phyloP scores from a whole-genome alignment of 2,797 vertebrate genomes.

The Gouania willdenowi region DNA sequence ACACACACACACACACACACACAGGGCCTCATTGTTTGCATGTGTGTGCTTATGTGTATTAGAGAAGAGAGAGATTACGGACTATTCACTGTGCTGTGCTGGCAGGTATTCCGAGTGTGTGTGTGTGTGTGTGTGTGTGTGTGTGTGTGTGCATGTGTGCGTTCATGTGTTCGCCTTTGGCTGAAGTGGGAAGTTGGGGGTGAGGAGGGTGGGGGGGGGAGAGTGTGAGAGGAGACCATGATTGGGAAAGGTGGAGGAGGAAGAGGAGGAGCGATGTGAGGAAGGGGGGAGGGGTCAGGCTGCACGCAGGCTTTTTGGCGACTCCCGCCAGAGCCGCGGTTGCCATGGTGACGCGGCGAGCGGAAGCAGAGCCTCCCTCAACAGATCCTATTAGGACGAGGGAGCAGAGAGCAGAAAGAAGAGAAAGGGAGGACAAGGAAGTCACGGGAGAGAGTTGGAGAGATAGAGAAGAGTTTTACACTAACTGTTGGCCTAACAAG shows the following conservation, averaged over 20 bases:
- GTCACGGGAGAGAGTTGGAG: constrained; percentile 18
- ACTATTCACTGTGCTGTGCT: constrained; percentile 52
- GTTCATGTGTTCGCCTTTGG: constrained; percentile 33
- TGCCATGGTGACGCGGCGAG: constrained; percentile 68
- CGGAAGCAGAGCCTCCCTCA: constrained; percentile 79
- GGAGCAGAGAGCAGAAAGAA: neutral
- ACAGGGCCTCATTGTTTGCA: constrained; percentile 34
- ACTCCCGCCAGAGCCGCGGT: constrained; percentile 76
- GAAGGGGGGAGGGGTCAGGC: constrained; percentile 52
- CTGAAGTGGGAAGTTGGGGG: constrained; percentile 36
- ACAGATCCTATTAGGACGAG: constrained; percentile 74
- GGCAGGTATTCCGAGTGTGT: constrained; percentile 54
- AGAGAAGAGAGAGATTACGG: constrained; percentile 40
- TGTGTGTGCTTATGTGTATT: constrained; percentile 11
- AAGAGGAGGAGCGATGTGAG: constrained; percentile 31
- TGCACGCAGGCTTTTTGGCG: constrained; percentile 68
- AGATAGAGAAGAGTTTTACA: too few species aligned
- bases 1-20: constrained; percentile 30
- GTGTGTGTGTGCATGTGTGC: constrained; percentile 9
- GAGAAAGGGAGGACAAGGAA: neutral
- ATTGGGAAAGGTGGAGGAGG: constrained; percentile 60
- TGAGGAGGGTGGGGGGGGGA: neutral
- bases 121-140: constrained; percentile 10
- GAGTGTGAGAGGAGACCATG: constrained; percentile 11
- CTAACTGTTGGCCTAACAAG: too few species aligned